Evolutionary conservation across 2,888 invertebrate species (phyloP), one percentile per base, ranked within the genome.

Genomic region (Sclerodermus sp.): DNA sequence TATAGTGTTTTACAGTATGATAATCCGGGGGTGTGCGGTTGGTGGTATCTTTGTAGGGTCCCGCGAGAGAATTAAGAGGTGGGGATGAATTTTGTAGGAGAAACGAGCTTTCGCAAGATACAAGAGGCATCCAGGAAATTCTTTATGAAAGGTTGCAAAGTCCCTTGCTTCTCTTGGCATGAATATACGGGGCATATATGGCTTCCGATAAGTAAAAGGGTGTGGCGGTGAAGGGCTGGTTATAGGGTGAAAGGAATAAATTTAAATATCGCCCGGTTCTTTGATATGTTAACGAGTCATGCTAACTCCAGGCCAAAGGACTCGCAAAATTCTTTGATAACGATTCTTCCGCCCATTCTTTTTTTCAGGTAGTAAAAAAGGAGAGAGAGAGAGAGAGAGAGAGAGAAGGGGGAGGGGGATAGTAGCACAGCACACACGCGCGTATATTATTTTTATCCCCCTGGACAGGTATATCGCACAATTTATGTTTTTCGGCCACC

Each of bases 241-340:
- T 23, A 5, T 29, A 31, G 43, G 43, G 42, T 16, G 41, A 45
- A 45, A 53, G 57, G 68, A 71, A 73, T 74, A 72, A 73, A 76
- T 76, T 75, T 72, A 71, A 74, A 75, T 73, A 74, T 65, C 65
- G 58, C 59, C 51, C 49, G 51, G 60, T 56, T 62, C 72, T 76
- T 76, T 76, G 76, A 76, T 73, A 76, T 76, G 76, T 70, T 76
- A 76, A 76, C 68, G 64, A 70, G 65, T 62, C 58, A 53, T 49
- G 43, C 43, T 45, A 42, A 14, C 47, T 49, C 40, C 50, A 44
- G 53, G 50, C 52, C 58, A 45, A 51, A 47, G 51, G 48, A 54
- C 49, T 41, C 49, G 53, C 53, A 54, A 62, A 64, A 62, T 68
- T 63, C 68, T 70, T 70, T 68, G 67, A 62, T 60, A 66, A 58